These are phyloP conservation scores for Triops longicaudatus DNA, from an alignment of 1,140 invertebrate genomes.

Conservation along the genomic window DNA sequence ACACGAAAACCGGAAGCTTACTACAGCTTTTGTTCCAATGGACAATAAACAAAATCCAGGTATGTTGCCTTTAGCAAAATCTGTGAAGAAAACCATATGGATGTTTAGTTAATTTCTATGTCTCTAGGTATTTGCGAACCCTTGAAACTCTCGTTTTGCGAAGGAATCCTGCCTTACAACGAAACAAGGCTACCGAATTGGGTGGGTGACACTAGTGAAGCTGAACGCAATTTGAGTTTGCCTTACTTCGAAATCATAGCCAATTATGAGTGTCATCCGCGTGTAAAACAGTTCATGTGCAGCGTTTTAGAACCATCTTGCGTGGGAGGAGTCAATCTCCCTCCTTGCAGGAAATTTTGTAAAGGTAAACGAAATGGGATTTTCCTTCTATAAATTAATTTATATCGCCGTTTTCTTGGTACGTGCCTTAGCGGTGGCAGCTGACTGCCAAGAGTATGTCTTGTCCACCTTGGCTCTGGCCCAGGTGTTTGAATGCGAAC, in stretches of 20 bases:
- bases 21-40: background rate
- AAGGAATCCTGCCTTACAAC: slow-evolving; percentile 54
- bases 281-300: slow-evolving; percentile 52
- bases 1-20: background rate
- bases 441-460: slow-evolving; percentile 52
- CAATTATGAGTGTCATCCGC: slow-evolving; percentile 50
- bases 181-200: slow-evolving; percentile 44
- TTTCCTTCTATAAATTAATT: slow-evolving; percentile 24
- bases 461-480: slow-evolving; percentile 44
- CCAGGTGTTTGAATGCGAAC: slow-evolving; percentile 49
- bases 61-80: background rate
- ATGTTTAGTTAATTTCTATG: background rate
- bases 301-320: slow-evolving; percentile 56
- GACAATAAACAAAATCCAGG: background rate
- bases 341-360: slow-evolving; percentile 55
- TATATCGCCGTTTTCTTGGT: background rate
- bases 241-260: slow-evolving; percentile 48
- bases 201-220: slow-evolving; percentile 36
- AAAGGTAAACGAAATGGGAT: slow-evolving; percentile 43
- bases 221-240: slow-evolving; percentile 41
- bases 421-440: slow-evolving; percentile 44
- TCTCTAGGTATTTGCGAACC: slow-evolving; percentile 17
- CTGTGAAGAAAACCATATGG: background rate
- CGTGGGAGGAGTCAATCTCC: slow-evolving; percentile 47
- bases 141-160: slow-evolving; percentile 38